A percentile compares a stretch with the other conserved stretches of the same genome.
Conservation (phyloP, 2,113 vertebrate species). For the Pica pica region DNA sequence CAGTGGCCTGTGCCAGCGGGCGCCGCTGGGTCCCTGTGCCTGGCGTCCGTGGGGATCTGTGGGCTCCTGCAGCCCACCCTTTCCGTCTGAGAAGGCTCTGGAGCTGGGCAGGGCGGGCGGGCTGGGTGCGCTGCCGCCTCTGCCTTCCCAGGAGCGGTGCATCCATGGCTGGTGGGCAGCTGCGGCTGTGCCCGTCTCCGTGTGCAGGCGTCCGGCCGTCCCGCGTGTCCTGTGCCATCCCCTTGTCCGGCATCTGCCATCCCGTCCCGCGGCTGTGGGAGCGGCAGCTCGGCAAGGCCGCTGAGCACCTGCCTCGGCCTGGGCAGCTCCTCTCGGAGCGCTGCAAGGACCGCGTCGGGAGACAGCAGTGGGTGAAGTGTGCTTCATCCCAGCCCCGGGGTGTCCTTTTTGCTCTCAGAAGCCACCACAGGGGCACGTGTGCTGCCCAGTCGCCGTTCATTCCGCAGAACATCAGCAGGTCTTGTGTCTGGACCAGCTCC, state of each 20-base stretch:
- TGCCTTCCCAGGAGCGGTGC: not conserved
- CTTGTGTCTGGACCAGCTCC: not conserved
- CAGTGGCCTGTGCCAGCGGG: fast-evolving
- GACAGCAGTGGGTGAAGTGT: fast-evolving
- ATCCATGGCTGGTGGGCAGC: fast-evolving
- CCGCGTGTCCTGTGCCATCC: fast-evolving
- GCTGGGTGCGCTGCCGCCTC: not conserved
- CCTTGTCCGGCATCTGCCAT: fast-evolving
- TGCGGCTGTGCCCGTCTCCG: no score
- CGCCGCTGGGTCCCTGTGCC: fast-evolving
- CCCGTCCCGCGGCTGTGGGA: fast-evolving
- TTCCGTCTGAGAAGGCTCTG: no score
- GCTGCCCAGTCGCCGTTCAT: not conserved
- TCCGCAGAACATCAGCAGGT: not conserved
- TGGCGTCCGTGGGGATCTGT: fast-evolving
- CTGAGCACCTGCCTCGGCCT: fast-evolving
- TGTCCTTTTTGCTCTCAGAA: not conserved
- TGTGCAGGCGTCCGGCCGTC: fast-evolving
- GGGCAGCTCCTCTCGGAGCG: no score
- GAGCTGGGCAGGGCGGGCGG: no score
- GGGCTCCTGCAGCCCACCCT: no score
- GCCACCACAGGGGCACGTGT: fast-evolving
- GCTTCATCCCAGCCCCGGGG: fast-evolving
- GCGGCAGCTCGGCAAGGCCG: not conserved
- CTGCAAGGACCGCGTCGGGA: not conserved